Conservation (phyloP, 1,140 invertebrate genomes). For the Tetragonula clypearis region DNA sequence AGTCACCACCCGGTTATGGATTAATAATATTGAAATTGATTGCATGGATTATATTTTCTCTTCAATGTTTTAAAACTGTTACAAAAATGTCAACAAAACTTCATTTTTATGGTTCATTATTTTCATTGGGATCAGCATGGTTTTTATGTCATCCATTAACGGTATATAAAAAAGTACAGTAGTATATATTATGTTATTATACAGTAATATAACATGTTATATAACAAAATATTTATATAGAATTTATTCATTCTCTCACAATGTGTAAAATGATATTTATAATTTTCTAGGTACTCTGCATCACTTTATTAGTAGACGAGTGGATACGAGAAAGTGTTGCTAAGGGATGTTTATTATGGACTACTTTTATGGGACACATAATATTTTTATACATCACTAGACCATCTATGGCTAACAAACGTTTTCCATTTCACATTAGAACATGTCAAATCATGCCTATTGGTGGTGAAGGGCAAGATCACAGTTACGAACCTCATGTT, state of each 20-base stretch:
- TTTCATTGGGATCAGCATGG: slow-evolving; percentile 89
- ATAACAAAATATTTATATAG: background rate
- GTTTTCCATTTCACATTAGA: slow-evolving; percentile 77
- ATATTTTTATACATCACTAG: slow-evolving; percentile 86
- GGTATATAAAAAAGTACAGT: slow-evolving; percentile 58
- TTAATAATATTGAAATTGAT: slow-evolving; percentile 89
- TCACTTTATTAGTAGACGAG: slow-evolving; percentile 91
- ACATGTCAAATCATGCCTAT: slow-evolving; percentile 75
- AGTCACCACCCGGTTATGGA: slow-evolving; percentile 93
- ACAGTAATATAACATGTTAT: slow-evolving; percentile 1
- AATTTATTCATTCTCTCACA: background rate
- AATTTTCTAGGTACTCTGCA: slow-evolving; percentile 88
- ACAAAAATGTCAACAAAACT: slow-evolving; percentile 66
- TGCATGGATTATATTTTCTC: slow-evolving; percentile 93
- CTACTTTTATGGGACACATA: slow-evolving; percentile 89
- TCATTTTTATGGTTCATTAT: slow-evolving; percentile 91
- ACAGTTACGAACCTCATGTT: slow-evolving; percentile 71
- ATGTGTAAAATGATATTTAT: slow-evolving; percentile 48
- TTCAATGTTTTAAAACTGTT: slow-evolving; percentile 83
- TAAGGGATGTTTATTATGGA: slow-evolving; percentile 88
- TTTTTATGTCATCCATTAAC: slow-evolving; percentile 73
- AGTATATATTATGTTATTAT: background rate
- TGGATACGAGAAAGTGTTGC: slow-evolving; percentile 96
- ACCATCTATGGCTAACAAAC: slow-evolving; percentile 70
- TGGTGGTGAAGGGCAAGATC: slow-evolving; percentile 68